Evolutionary conservation across 2,113 vertebrate genomes (phyloP).

Genomic region (Arizona elegans): DNA sequence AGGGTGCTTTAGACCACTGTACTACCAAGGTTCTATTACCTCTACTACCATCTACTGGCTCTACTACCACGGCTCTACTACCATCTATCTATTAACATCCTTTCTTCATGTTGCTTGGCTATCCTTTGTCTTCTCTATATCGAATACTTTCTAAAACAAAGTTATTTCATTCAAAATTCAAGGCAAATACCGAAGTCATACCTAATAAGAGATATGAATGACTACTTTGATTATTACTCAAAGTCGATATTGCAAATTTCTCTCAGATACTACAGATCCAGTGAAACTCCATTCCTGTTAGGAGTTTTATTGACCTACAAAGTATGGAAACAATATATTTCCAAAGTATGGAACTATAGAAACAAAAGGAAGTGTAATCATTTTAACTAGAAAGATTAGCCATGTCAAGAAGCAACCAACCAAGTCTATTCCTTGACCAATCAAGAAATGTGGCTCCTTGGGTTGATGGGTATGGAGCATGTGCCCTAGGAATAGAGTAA

Average conservation of each 20-base stretch:
- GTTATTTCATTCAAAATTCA: background rate
- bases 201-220: background rate
- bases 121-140: background rate
- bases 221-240: background rate
- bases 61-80: no score
- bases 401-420: background rate
- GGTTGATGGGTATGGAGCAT: background rate
- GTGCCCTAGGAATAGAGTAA: background rate
- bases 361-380: background rate
- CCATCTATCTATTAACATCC: background rate
- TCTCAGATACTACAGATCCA: background rate
- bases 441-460: background rate
- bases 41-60: no score
- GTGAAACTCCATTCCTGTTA: background rate
- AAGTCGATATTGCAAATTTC: background rate
- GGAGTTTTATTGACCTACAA: background rate
- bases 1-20: no score
- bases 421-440: background rate
- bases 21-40: no score
- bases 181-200: background rate
- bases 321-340: background rate
- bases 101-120: background rate
- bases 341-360: background rate
- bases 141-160: background rate
- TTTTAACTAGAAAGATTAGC: background rate